Percentiles rank a stretch among this genome's conserved stretches.
phyloP scores from a whole-genome alignment of 2,888 invertebrate species.

The Pachymerium ferrugineum region DNA sequence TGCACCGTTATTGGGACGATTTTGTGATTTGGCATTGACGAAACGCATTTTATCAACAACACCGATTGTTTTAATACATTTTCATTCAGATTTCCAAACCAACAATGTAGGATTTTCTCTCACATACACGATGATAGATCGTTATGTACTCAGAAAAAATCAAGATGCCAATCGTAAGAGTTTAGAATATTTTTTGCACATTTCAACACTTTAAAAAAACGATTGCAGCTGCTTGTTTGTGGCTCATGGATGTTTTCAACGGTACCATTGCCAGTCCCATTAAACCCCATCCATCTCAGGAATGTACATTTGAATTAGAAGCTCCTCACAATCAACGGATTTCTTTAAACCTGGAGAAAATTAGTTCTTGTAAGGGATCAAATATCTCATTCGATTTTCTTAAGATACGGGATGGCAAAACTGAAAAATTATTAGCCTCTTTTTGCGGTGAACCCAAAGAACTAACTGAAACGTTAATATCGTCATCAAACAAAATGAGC shows the following conservation, averaged over 20 bases:
- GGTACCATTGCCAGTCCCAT: slow-evolving; percentile 40
- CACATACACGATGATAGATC: slow-evolving; percentile 32
- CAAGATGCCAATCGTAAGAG: slow-evolving; percentile 30
- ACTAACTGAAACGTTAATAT: slow-evolving; percentile 34
- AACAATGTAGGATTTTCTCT: slow-evolving; percentile 38
- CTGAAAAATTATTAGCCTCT: slow-evolving; percentile 35
- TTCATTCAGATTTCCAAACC: slow-evolving; percentile 39
- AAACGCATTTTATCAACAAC: slow-evolving; percentile 28
- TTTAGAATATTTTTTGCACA: too few species aligned
- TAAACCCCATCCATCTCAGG: slow-evolving; percentile 37
- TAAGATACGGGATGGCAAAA: slow-evolving; percentile 36
- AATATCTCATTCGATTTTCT: slow-evolving; percentile 38
- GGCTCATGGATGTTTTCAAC: slow-evolving; percentile 37
- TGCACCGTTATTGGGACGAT: slow-evolving; percentile 30
- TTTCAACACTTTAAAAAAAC: neutral
- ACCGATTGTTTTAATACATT: slow-evolving; percentile 38
- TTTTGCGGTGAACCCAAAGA: slow-evolving; percentile 36
- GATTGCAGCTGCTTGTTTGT: slow-evolving; percentile 37
- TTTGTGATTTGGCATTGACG: slow-evolving; percentile 30
- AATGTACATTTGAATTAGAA: slow-evolving; percentile 38
- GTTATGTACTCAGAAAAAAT: neutral
- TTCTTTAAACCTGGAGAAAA: slow-evolving; percentile 37
- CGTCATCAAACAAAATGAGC: slow-evolving; percentile 35
- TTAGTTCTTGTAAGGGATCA: slow-evolving; percentile 37
- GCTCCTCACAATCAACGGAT: slow-evolving; percentile 38